These are phyloP conservation scores for Anoncus sp. DNA, from an alignment of 2,888 invertebrate species.

Conservation along the genomic window DNA sequence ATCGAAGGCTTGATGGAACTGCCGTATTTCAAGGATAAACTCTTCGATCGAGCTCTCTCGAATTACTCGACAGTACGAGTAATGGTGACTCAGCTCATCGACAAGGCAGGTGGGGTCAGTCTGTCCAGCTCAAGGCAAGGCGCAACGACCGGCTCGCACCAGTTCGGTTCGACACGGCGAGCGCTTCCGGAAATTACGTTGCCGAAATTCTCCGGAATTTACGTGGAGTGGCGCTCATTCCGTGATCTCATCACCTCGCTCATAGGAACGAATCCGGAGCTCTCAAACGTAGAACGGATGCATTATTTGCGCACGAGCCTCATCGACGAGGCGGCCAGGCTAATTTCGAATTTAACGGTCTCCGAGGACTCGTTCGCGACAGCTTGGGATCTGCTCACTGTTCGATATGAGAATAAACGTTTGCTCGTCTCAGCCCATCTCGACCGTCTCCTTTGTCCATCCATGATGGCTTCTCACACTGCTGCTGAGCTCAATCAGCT, in stretches of 20 bases:
- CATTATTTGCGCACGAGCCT: conserved; percentile 16
- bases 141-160: too few relatives aligned
- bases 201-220: conserved; percentile 2
- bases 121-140: too few relatives aligned
- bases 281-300: conserved; percentile 7
- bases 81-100: too few relatives aligned
- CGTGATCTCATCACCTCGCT: conserved; percentile 10
- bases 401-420: conserved; percentile 15
- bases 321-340: neutral
- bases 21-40: too few relatives aligned
- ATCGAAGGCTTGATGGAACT: too few relatives aligned
- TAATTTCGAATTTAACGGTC: conserved; percentile 5
- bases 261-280: neutral
- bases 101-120: too few relatives aligned
- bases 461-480: neutral
- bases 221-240: neutral
- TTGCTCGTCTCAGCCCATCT: conserved; percentile 10
- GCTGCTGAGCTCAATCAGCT: neutral
- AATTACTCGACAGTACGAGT: too few relatives aligned
- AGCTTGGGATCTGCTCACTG: conserved; percentile 22
- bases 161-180: too few relatives aligned
- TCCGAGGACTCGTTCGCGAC: conserved; percentile 26
- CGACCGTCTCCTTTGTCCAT: neutral
- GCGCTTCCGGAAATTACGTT: conserved; percentile 17
- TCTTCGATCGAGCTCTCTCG: too few relatives aligned